phyloP scores from a whole-genome alignment of 2,113 vertebrate species.

The Eclectus roratus region DNA sequence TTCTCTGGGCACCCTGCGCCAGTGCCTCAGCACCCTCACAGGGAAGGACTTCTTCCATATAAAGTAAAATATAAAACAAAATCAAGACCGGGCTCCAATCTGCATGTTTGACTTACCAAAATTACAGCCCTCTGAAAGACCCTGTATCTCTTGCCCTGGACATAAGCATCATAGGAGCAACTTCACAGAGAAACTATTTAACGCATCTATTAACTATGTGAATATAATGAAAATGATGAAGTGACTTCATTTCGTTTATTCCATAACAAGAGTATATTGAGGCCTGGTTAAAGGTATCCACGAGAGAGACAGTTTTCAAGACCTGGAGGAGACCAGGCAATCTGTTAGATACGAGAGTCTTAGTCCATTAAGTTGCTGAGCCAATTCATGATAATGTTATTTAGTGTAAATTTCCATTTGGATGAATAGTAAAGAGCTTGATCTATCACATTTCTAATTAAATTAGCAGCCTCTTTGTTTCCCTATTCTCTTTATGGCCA shows the following conservation, averaged over 20 bases:
- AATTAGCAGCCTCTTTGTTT: conserved; percentile 55
- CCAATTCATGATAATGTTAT: conserved; percentile 33
- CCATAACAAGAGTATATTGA: not conserved
- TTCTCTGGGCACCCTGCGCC: not conserved
- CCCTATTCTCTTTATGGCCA: conserved; percentile 11
- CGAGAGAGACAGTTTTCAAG: not conserved
- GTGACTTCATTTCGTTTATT: not conserved
- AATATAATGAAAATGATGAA: fast-evolving
- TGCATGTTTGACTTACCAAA: not conserved
- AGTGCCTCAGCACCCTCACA: not conserved
- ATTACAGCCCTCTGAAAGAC: not conserved
- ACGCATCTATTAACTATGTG: not conserved
- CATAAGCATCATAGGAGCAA: not conserved
- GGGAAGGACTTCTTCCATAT: not conserved
- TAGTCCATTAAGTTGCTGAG: conserved; percentile 27
- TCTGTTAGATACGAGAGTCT: not conserved
- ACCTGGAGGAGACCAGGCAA: not conserved
- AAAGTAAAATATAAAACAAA: not conserved
- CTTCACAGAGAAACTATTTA: not conserved
- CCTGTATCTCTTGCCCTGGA: no score
- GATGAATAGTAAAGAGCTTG: conserved; percentile 28
- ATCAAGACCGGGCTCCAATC: not conserved
- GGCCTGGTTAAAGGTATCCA: not conserved
- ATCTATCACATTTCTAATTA: conserved; percentile 39
- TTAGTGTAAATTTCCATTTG: conserved; percentile 49